Base-by-base conservation (phyloP, 2,113 vertebrate genomes). In the Triplophysa rosa region DNA sequence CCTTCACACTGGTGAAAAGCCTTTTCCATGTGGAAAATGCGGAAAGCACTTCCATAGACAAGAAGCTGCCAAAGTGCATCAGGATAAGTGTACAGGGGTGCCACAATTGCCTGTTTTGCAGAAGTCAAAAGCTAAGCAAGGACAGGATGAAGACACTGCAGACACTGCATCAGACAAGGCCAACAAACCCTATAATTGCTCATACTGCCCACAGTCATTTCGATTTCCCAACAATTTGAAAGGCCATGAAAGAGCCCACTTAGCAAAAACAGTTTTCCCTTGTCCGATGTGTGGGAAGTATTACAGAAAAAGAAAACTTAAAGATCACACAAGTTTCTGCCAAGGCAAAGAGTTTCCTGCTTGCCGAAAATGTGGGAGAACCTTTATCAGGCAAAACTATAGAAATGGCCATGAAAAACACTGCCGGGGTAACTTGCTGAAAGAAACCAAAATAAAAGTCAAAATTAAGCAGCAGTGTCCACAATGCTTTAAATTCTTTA, bases 1-100 rank as follows among this genome's bases (percentile, higher is more conserved):
- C 26, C 84, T 65, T 67, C 93, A 94, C 75, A 89, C 89, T 23
- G 91, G 90, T 37, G 88, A 89, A 68, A 92, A 89, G 81, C 79
- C 89, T 16, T 89, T 86, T 69, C 78, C 86, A 9, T 94, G 93
- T 61, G 23, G 33, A 7, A 69, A n/a, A 10, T 94, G 93, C 87
- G 90, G 87, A 77, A 87, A 65, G 78, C 78, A 78, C 77, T 94
- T 93, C 84, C 80, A 85, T 58, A 80, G 85, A 37, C 62, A 86
- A 13, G 63, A 86, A 29, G 79, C 70, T 23, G 83, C 90, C 12
- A 78, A 78, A 82, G 23, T 80, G 73, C 93, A 94, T 77, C 13
- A 52, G 26, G 66, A 81, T 37, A 88, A 83, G 2, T 94, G 92
- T 45, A 54, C 78, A 21, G 62, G 6, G 23, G 37, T 19, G 16